Conservation (phyloP, 2,888 invertebrate species). For the Xanthia togata region DNA sequence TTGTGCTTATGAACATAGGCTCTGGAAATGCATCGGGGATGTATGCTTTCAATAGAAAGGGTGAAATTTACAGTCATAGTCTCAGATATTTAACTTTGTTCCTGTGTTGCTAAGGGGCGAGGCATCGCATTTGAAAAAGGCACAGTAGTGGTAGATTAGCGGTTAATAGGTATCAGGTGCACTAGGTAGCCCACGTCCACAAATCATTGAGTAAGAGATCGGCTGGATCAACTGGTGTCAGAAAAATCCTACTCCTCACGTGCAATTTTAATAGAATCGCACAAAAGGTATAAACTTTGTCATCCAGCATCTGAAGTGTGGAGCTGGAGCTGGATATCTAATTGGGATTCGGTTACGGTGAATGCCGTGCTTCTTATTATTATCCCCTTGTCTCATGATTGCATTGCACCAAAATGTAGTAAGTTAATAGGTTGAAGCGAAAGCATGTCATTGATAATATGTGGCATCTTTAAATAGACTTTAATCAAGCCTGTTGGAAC, state of each 20-base stretch:
- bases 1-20: slow-evolving; percentile 10
- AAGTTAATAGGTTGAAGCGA: slow-evolving; percentile 36
- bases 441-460: slow-evolving; percentile 64
- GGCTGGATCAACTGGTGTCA: background rate
- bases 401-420: slow-evolving; percentile 25
- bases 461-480: slow-evolving; percentile 76
- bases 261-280: slow-evolving; percentile 13
- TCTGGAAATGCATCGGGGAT: background rate
- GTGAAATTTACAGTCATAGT: background rate
- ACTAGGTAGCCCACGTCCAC: background rate
- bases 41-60: background rate
- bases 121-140: background rate
- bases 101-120: background rate
- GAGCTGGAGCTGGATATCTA: background rate
- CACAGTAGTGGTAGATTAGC: background rate
- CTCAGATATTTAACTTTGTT: background rate
- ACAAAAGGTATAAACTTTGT: background rate
- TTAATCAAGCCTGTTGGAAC: slow-evolving; percentile 83
- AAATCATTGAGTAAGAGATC: slow-evolving; percentile 8
- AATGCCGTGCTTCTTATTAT: background rate
- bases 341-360: background rate
- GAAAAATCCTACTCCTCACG: slow-evolving; percentile 1
- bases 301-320: background rate
- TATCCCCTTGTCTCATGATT: background rate
- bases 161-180: background rate